phyloP scores from a whole-genome alignment of 1,140 invertebrate species.

The Drosophila cardini region DNA sequence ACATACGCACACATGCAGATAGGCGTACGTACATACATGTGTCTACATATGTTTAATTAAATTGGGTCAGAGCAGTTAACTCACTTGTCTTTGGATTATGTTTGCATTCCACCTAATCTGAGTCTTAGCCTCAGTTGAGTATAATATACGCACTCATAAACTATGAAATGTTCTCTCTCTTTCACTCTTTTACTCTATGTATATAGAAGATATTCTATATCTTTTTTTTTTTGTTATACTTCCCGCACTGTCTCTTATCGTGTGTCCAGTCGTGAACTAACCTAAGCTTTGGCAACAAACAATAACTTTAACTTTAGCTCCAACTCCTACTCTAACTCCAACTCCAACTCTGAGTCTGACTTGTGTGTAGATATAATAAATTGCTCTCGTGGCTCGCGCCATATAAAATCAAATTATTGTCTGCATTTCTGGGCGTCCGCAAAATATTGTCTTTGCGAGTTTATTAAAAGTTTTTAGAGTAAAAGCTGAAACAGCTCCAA shows the following conservation, averaged over 20 bases:
- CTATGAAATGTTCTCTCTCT: neutral
- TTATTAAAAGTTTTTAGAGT: constrained; percentile 74
- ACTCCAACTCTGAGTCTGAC: constrained; percentile 26
- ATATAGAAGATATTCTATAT: neutral
- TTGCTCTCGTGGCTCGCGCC: constrained; percentile 55
- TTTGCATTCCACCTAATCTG: constrained; percentile 78
- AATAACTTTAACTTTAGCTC: neutral
- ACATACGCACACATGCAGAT: constrained; percentile 15
- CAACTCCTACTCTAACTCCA: neutral
- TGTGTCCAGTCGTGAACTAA: neutral
- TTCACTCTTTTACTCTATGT: neutral
- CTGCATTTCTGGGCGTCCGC: constrained; percentile 45
- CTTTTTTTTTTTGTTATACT: too few species aligned
- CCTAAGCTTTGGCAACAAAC: neutral
- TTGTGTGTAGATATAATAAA: constrained; percentile 61
- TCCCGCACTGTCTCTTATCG: constrained; percentile 7
- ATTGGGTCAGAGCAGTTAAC: constrained; percentile 80
- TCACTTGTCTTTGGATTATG: constrained; percentile 81
- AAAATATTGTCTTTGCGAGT: constrained; percentile 76
- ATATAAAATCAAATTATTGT: constrained; percentile 79
- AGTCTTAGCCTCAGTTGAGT: constrained; percentile 32
- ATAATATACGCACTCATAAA: constrained; percentile 35
- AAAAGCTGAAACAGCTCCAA: constrained; percentile 25
- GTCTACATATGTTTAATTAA: constrained; percentile 72
- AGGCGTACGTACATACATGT: neutral